Evolutionary conservation across 2,888 invertebrate species (phyloP).

Genomic region (Rhagonycha lutea): DNA sequence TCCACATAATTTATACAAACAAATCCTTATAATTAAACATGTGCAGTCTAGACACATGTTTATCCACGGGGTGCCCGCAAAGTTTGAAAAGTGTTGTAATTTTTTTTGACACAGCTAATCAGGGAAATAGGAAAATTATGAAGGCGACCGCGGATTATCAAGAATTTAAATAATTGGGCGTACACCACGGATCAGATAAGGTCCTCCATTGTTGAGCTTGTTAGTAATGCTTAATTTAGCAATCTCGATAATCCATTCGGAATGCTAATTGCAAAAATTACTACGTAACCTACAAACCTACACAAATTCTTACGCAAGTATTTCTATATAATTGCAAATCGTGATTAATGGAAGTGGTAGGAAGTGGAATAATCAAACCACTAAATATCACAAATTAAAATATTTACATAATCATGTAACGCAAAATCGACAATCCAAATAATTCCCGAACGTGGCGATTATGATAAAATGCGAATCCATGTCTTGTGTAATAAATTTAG

Average conservation of each 20-base stretch:
- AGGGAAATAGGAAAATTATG: neutral
- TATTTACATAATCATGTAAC: neutral
- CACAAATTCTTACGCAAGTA: constrained; percentile 2
- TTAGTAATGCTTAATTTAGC: neutral
- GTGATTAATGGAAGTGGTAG: constrained; percentile 1
- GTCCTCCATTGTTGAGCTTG: neutral
- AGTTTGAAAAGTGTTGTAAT: neutral
- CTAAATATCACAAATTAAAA: neutral
- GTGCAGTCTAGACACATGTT: constrained; percentile 24
- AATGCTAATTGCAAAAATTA: neutral
- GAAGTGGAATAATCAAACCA: constrained; percentile 5
- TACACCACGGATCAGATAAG: neutral
- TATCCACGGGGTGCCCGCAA: neutral
- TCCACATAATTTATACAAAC: constrained; percentile 24
- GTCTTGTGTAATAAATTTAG: neutral
- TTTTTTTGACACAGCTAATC: neutral
- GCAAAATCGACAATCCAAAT: neutral
- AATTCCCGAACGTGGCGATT: neutral
- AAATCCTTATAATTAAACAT: constrained; percentile 26
- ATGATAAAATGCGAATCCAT: neutral
- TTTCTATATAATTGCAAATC: neutral
- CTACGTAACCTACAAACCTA: constrained; percentile 6
- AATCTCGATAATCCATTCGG: neutral
- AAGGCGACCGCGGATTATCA: neutral
- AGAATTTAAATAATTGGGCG: neutral